Base-by-base conservation (phyloP, 2,797 vertebrate species). In the Trematomus bernacchii region DNA sequence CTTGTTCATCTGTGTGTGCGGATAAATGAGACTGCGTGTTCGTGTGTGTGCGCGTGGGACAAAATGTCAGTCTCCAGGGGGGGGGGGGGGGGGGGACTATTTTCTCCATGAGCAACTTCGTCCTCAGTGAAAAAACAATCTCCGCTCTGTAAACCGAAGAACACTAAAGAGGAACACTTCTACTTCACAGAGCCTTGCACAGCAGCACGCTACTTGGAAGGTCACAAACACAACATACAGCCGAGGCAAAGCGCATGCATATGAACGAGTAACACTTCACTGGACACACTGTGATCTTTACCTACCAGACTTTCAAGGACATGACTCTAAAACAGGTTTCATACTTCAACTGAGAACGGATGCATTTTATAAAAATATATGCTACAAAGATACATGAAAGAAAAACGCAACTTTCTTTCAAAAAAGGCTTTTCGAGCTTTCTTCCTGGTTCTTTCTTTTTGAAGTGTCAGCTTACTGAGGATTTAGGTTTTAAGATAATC, bases 31-130 rank as follows among this genome's bases (percentile, higher is more conserved):
- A 58, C 54, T 52, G 59, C 67, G 54, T 71, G 61, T 73, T 27
- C 46, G 37, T 66, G 71, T 44, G 10, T 44, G 10, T 40, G 19
- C 33, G 63, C 48, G 30, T 46, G 8, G 66, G 50, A 71, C 65
- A 77, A 76, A 85, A 82, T 85, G 87, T 87, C 88, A 84, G 68
- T 62, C 18, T 76, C 27, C 27, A 27, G 27, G 27, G 27, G 27
- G 27, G 66, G 79, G 27, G 27, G 27, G 27, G 27, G 66, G 79
- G 65, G 74, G 83, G 87, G 80, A 79, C 82, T 88, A 89, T 92
- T 92, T 92, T 92, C 87, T 86, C 87, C 92, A 83, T 89, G 90
- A 92, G 85, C 85, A 73, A 77, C 80, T 90, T 80, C n/a, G 78
- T 90, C 85, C 87, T 86, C 80, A 6, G 51, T 72, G 76, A 76